Conservation (phyloP, 2,888 invertebrate species). For the Machimus rusticus region DNA sequence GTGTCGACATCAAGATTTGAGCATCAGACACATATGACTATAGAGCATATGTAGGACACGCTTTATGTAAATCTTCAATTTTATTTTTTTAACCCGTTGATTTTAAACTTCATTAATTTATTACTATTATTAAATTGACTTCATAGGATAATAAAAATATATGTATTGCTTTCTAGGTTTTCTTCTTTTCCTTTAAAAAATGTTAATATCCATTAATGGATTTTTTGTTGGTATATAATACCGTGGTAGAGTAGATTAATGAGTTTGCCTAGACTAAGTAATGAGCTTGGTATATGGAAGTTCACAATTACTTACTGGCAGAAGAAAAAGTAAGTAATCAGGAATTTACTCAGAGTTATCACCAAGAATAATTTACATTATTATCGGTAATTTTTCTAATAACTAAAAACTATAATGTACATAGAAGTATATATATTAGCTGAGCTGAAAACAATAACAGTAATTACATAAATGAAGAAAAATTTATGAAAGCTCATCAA, state of each 20-base stretch:
- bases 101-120: not conserved
- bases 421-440: not conserved
- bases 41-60: not conserved
- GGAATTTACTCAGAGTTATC: not conserved
- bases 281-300: not conserved
- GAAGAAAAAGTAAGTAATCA: not conserved
- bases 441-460: not conserved
- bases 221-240: no score
- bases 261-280: not conserved
- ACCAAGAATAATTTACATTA: not conserved
- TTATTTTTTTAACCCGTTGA: not conserved
- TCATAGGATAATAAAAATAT: no score
- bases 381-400: not conserved
- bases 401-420: not conserved
- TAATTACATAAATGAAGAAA: not conserved
- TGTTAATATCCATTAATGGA: no score
- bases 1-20: not conserved
- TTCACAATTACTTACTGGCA: not conserved
- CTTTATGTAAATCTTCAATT: not conserved
- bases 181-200: no score
- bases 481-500: not conserved
- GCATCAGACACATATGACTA: not conserved
- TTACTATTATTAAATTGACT: not conserved
- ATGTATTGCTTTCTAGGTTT: no score
- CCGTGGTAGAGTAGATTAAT: not conserved